Percentiles rank a stretch among this genome's conserved stretches.
Conservation (phyloP, 2,797 vertebrate genomes). For the Sebastes melanostomus region DNA sequence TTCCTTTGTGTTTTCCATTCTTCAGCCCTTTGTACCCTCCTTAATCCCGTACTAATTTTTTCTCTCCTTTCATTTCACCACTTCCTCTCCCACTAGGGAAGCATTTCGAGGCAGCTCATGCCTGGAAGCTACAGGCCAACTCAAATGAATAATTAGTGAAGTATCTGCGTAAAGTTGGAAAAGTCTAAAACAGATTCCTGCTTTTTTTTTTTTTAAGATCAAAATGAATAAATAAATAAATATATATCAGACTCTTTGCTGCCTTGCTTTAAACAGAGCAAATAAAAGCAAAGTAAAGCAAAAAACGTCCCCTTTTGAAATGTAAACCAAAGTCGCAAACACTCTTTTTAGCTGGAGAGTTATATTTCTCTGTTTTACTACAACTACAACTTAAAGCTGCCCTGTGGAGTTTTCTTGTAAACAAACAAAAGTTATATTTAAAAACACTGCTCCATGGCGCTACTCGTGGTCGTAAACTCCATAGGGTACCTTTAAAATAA, state of each 20-base stretch:
- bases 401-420: background rate
- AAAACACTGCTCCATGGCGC: background rate
- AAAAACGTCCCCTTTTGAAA: background rate
- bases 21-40: background rate
- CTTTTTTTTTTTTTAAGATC: background rate
- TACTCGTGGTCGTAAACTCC: background rate
- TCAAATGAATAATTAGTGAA: constrained; percentile 36
- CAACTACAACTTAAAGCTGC: background rate
- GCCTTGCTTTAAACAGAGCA: background rate
- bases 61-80: background rate
- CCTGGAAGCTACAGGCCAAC: constrained; percentile 4
- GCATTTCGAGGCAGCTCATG: background rate
- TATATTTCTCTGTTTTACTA: background rate
- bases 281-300: constrained; percentile 2
- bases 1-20: background rate
- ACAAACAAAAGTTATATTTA: background rate
- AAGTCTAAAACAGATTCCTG: background rate
- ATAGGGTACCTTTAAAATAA: background rate
- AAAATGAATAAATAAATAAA: background rate
- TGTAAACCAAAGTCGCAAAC: background rate
- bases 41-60: background rate
- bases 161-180: background rate
- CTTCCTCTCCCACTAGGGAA: background rate
- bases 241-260: background rate
- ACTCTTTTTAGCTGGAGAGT: background rate